phyloP scores from a whole-genome alignment of 2,113 vertebrate species.

The Empidonax alnorum region DNA sequence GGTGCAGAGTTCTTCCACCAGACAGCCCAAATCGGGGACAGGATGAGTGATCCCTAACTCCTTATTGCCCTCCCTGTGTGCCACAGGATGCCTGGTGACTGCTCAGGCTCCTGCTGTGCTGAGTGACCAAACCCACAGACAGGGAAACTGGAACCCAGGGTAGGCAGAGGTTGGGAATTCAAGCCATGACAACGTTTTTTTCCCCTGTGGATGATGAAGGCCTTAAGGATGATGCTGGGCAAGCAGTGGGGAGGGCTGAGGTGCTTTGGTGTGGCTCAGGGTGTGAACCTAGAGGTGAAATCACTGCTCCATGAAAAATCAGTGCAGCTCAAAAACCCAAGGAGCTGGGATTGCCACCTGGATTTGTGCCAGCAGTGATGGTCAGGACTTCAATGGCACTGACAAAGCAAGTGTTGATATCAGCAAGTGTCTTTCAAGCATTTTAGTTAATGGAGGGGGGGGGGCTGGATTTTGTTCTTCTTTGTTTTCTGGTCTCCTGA shows the following conservation, averaged over 20 bases:
- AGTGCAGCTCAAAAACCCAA: fast-evolving
- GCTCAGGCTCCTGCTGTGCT: background rate
- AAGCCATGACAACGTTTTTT: fast-evolving
- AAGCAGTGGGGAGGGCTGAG: background rate
- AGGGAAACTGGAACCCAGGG: fast-evolving
- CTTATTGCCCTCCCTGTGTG: fast-evolving
- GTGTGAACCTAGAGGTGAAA: background rate
- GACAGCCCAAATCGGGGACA: background rate
- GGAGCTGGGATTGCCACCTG: background rate
- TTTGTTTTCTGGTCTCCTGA: background rate
- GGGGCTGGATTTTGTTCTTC: background rate
- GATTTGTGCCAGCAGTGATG: background rate
- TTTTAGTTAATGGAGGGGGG: background rate
- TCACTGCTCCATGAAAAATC: fast-evolving
- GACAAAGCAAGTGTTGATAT: background rate
- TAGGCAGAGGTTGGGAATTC: background rate
- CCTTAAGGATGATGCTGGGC: background rate
- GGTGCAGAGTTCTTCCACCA: background rate
- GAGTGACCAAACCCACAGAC: background rate
- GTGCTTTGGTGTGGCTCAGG: background rate
- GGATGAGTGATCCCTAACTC: background rate
- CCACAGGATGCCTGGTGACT: fast-evolving
- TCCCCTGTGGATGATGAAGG: too few species aligned
- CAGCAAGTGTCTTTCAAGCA: fast-evolving
- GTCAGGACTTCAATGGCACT: background rate